Evolutionary conservation across 23 tunicate species (phyloP), one percentile per base, ranked within the genome.

Genomic region (Aplidium turbinatum): DNA sequence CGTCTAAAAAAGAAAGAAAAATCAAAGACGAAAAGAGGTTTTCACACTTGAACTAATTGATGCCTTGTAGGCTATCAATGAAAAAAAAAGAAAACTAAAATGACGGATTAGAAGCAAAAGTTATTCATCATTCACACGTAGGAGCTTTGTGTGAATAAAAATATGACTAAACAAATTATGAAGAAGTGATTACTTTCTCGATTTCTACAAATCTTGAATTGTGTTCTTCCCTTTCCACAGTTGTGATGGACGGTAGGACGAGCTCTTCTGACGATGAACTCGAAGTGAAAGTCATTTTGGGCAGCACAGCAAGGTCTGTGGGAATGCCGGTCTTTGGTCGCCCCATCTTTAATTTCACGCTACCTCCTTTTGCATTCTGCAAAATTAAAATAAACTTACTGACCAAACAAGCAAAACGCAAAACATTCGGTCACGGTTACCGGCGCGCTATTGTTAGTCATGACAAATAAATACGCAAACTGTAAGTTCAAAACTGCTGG

Each of bases 181-280:
- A 1, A 29, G 52, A 1, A n/a, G 33, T 19, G 21, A 5, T 1
- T 34, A 83, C 89, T 60, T 90, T 90, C 13, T 78, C 71, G 51
- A 90, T 90, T 65, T 90, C 97, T n/a, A 90, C 97, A 36, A 82
- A 82, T 54, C 97, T 50, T 5, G 70, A 53, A 25, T 82, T 42
- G 11, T 48, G 35, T 24, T 58, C 79, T 75, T 67, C 75, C 7
- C 80, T 39, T 1, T 76, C 87, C 1, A 53, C 62, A 0, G 51
- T 25, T 4, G 78, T 56, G 38, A 31, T 45, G 2, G 63, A 5
- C 4, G 22, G 7, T 19, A 6, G 21, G 4, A n/a, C 25, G 29
- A 35, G 3, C 2, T 70, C 76, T 6, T 56, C 68, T n/a, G n/a
- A n/a, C 48, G 50, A 65, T 36, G 5, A 4, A 9, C 31, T 29